phyloP scores from a whole-genome alignment of 1,140 invertebrate species.

The Cydia strobilella region DNA sequence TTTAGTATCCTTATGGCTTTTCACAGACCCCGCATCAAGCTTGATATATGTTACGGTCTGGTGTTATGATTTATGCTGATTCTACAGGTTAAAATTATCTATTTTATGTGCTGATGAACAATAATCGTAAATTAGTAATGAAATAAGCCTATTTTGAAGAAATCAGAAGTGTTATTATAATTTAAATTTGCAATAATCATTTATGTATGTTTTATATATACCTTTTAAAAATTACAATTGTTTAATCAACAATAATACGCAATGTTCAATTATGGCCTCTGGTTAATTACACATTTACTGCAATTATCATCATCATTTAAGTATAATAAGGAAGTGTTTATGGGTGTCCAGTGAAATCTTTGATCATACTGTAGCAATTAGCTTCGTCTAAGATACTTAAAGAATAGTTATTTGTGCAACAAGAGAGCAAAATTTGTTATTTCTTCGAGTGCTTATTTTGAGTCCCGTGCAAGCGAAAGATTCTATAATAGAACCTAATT shows the following conservation, averaged over 20 bases:
- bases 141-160: not conserved
- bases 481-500: no score
- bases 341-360: not conserved
- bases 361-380: no score
- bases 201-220: no score
- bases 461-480: no score
- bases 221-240: no score
- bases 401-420: not conserved
- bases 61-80: conserved; percentile 11
- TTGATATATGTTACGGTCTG: conserved; percentile 10
- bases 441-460: no score
- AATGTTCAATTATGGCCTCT: not conserved
- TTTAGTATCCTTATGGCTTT: conserved; percentile 51
- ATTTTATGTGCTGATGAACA: not conserved
- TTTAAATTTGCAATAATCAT: not conserved
- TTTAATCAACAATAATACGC: not conserved
- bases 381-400: not conserved
- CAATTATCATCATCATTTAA: not conserved
- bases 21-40: conserved; percentile 39
- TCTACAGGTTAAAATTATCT: conserved; percentile 12
- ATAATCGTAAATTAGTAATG: conserved; percentile 1
- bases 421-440: no score
- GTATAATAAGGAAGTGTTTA: not conserved
- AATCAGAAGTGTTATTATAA: not conserved
- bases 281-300: not conserved